These are phyloP conservation scores for Heliocidaris erythrogramma DNA, from an alignment of 35 echinoderm and acorn worm genomes.

Conservation along the genomic window DNA sequence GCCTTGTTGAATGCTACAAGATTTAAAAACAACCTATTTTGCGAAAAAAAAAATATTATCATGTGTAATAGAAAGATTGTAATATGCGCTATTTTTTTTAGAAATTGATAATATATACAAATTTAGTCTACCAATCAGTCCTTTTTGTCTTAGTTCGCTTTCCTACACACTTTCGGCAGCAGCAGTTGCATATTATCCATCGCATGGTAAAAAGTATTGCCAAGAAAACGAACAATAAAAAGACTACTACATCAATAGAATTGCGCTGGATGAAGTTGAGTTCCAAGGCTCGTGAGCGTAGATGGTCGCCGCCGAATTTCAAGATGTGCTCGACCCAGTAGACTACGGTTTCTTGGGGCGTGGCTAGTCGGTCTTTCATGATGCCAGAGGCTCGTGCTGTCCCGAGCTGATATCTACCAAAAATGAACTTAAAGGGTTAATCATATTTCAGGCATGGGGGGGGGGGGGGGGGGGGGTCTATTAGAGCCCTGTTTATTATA, in stretches of 20 bases:
- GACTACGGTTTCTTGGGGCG: constrained; percentile 65
- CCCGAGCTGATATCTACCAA: background rate
- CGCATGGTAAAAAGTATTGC: background rate
- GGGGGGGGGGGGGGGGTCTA: no score
- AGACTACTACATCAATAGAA: constrained; percentile 54
- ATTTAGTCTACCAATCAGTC: background rate
- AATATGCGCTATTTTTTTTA: no score
- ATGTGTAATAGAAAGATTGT: no score
- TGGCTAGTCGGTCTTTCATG: constrained; percentile 11
- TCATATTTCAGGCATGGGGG: no score
- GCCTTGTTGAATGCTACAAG: no score
- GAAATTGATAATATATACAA: no score
- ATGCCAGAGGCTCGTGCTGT: constrained; percentile 33
- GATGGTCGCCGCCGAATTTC: constrained; percentile 78
- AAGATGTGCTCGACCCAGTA: constrained; percentile 79
- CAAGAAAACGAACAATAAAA: constrained; percentile 36
- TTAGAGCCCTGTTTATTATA: no score
- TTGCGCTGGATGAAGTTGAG: constrained; percentile 60
- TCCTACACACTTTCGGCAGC: background rate
- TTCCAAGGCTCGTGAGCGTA: constrained; percentile 47
- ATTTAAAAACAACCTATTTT: no score
- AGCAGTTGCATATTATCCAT: background rate
- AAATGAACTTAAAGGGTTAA: background rate
- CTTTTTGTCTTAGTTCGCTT: background rate
- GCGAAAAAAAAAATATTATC: no score